Conservation (phyloP, 2,797 vertebrate species). For the Kryptolebias ocellatus region DNA sequence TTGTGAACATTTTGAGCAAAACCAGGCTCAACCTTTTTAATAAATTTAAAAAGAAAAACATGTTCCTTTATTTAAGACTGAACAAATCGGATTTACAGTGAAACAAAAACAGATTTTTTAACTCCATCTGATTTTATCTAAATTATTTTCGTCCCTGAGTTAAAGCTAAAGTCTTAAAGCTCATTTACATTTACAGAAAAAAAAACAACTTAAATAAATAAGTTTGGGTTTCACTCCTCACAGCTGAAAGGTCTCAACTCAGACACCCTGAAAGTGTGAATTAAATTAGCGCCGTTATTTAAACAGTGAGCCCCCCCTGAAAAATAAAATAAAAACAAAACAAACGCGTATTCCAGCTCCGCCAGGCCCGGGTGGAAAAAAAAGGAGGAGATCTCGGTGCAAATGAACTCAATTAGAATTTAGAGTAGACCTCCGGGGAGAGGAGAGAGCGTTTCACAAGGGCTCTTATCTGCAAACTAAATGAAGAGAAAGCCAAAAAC, state of each 20-base stretch:
- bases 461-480: conserved; percentile 80
- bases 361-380: conserved; percentile 50
- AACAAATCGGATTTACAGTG: too few species aligned
- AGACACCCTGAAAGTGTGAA: conserved; percentile 30
- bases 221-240: not conserved
- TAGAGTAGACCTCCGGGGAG: conserved; percentile 83
- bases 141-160: too few species aligned
- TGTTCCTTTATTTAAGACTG: too few species aligned
- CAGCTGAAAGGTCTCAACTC: not conserved
- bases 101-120: too few species aligned
- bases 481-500: conserved; percentile 78
- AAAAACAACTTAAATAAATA: not conserved
- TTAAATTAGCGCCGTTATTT: conserved; percentile 59
- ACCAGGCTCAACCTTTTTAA: not conserved
- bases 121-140: not conserved
- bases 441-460: conserved; percentile 74
- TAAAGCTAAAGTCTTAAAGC: too few species aligned
- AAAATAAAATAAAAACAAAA: conserved; percentile 9
- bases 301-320: conserved; percentile 38
- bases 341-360: conserved; percentile 66
- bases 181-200: not conserved
- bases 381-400: conserved; percentile 71
- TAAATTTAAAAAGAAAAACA: too few species aligned
- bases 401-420: conserved; percentile 85
- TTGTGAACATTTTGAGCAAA: conserved; percentile 19